Evolutionary conservation across 2,888 invertebrate genomes (phyloP).

Genomic region (Pterostichus madidus): DNA sequence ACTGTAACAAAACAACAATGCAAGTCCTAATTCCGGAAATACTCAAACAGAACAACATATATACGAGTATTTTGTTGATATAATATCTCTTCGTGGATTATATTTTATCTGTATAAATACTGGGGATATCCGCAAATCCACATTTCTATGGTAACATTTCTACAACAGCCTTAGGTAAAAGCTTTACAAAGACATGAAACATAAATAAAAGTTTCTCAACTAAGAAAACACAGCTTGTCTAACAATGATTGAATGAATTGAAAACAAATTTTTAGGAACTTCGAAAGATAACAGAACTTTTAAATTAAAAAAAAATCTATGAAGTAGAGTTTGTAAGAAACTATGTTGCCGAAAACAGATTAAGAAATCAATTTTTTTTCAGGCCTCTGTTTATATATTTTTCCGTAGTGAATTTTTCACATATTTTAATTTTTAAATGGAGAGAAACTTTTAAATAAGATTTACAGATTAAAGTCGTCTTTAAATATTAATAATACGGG

Average conservation of each 20-base stretch:
- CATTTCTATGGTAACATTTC: slow-evolving; percentile 9
- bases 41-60: background rate
- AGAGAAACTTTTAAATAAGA: too few relatives aligned
- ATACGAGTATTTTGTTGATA: slow-evolving; percentile 5
- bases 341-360: too few relatives aligned
- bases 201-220: slow-evolving; percentile 38
- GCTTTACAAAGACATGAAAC: background rate
- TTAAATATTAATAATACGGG: too few relatives aligned
- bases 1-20: too few relatives aligned
- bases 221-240: slow-evolving; percentile 20
- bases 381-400: too few relatives aligned
- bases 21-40: slow-evolving; percentile 1
- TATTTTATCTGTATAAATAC: slow-evolving; percentile 34
- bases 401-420: too few relatives aligned
- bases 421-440: too few relatives aligned
- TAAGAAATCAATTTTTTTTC: too few relatives aligned
- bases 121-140: slow-evolving; percentile 4
- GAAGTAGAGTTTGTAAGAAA: too few relatives aligned
- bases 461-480: too few relatives aligned
- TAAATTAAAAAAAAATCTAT: too few relatives aligned
- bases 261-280: slow-evolving; percentile 1
- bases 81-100: background rate
- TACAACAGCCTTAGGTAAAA: slow-evolving; percentile 1
- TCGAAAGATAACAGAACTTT: background rate
- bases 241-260: slow-evolving; percentile 31